Evolutionary conservation across 2,888 invertebrate genomes (phyloP), one percentile per base, ranked within the genome.

Genomic region (Tenthredo distinguenda): DNA sequence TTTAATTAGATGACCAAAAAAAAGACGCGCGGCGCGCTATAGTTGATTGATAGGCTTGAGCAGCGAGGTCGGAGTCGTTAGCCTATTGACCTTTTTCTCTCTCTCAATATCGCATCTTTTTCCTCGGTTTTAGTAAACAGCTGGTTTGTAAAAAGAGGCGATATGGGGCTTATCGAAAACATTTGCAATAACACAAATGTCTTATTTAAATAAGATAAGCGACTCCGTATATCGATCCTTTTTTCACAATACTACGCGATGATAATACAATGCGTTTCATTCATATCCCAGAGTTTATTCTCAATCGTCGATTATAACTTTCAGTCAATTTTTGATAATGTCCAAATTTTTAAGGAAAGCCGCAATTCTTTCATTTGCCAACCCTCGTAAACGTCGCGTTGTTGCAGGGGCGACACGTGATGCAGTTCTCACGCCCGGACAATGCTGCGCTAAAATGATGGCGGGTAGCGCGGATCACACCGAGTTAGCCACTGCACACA

Each of bases 391-490:
- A 5, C 50, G 31, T 65, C 31, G 15, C 34, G 34, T 15, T 68
- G 34, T 26, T 26, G 34, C 34, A 34, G 34, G 68, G 68, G 34
- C 15, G 55, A 34, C 77, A 77, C 77, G 77, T 77, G 77, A 55
- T 77, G 77, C 55, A 55, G 77, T 77, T 77, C 77, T 77, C 77
- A 77, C 77, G 77, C 77, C 50, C 55, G 55, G 31, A 77, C 77
- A 77, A 77, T 77, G 34, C 68, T 62, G 26, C 7, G 62, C 77
- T 50, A 34, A 77, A 77, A 77, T 77, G 77, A 77, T 34, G 77
- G 34, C 50, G 50, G 77, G 77, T n/a, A 12, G 21, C 40, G 40
- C 9, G 50, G 26, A 4, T 2, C 31, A 34, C 31, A n/a, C 0
- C 26, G 31, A 76, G 47, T 18, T 3, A 34, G 18, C 18, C 77